phyloP scores from a whole-genome alignment of 2,888 invertebrate genomes.

The Dryococelus australis region DNA sequence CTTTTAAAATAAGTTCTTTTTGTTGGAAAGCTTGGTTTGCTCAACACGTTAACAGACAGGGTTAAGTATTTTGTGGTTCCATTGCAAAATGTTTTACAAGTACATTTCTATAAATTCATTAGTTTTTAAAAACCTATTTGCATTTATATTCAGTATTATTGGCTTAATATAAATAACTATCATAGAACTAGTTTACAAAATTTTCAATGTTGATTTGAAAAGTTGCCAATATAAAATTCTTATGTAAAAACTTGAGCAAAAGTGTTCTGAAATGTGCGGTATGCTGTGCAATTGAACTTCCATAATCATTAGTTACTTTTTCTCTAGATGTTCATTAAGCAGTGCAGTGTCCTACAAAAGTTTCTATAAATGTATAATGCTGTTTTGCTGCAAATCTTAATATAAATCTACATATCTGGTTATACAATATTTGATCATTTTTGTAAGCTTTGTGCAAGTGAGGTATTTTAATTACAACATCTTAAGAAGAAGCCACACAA shows the following conservation, averaged over 20 bases:
- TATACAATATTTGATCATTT: background rate
- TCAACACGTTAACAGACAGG: too few relatives aligned
- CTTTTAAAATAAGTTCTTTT: background rate
- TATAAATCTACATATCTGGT: background rate
- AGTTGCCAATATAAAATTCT: background rate
- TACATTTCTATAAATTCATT: background rate
- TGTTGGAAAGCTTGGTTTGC: background rate
- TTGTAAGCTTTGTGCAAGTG: background rate
- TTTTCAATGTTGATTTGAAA: background rate
- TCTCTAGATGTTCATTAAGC: background rate
- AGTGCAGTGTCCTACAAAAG: background rate
- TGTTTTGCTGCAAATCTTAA: background rate
- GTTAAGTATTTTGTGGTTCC: background rate
- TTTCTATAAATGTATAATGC: background rate
- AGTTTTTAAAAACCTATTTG: background rate
- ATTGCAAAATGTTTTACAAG: background rate
- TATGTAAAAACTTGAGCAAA: constrained; percentile 9
- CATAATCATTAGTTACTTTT: background rate
- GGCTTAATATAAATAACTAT: background rate
- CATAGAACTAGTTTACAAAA: background rate
- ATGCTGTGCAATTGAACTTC: background rate
- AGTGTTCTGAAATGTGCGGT: background rate
- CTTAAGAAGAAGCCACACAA: background rate
- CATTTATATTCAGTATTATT: background rate
- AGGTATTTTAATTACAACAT: background rate